A percentile compares a stretch with the other conserved stretches of the same genome.
phyloP scores from a whole-genome alignment of 1,140 invertebrate genomes.

The Nebria ingens region DNA sequence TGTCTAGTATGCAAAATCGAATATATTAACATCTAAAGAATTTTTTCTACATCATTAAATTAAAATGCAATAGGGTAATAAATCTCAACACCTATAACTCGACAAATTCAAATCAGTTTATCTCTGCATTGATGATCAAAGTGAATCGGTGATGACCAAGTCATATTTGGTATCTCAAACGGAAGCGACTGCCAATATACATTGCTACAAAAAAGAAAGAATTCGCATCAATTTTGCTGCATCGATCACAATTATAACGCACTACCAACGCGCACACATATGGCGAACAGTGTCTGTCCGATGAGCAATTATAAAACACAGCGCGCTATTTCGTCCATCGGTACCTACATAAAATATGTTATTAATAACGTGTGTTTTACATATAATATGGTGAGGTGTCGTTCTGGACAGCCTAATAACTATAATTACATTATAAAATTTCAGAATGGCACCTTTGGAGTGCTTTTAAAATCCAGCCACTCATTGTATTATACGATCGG shows the following conservation, averaged over 20 bases:
- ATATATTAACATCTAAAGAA: too few species aligned
- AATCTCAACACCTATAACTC: too few species aligned
- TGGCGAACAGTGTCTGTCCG: not conserved
- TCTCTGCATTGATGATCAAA: too few species aligned
- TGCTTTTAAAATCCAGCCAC: not conserved
- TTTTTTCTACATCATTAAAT: too few species aligned
- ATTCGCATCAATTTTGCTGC: conserved; percentile 1
- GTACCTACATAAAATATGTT: not conserved
- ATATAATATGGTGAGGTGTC: conserved; percentile 2
- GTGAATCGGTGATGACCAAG: not conserved
- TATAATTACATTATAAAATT: conserved; percentile 1
- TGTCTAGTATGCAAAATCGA: too few species aligned
- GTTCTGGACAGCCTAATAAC: not conserved
- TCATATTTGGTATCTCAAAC: conserved; percentile 1
- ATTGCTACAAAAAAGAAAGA: not conserved
- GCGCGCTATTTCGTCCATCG: too few species aligned
- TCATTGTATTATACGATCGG: not conserved
- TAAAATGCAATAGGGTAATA: too few species aligned
- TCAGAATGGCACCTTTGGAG: not conserved
- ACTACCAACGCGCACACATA: not conserved
- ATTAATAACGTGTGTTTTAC: conserved; percentile 5
- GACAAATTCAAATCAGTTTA: too few species aligned
- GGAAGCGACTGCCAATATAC: too few species aligned
- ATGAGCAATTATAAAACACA: too few species aligned
- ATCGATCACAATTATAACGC: not conserved